These are phyloP conservation scores for Coptotermes formosanus DNA, from an alignment of 1,140 invertebrate genomes.

Conservation along the genomic window DNA sequence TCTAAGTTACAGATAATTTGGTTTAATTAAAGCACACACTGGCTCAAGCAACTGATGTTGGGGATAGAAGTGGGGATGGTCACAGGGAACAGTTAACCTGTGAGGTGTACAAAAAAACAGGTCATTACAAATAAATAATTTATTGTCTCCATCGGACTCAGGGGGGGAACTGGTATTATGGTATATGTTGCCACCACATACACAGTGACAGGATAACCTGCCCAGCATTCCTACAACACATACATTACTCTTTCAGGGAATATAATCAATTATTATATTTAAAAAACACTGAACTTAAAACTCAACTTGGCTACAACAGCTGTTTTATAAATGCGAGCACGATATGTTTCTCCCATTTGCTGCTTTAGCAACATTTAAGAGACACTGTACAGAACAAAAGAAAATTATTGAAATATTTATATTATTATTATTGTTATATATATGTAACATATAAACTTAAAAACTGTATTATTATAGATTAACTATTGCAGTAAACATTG, in stretches of 20 bases:
- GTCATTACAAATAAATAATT: slow-evolving; percentile 11
- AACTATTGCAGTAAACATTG: slow-evolving; percentile 7
- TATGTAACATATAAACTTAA: slow-evolving; percentile 20
- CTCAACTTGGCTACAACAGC: neutral
- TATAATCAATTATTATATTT: neutral
- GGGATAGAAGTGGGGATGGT: too few species aligned
- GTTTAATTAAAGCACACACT: too few species aligned
- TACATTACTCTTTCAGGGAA: neutral
- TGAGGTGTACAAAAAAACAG: neutral
- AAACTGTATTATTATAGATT: neutral
- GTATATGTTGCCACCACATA: neutral
- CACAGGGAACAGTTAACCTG: too few species aligned
- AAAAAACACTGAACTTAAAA: neutral
- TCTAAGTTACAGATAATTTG: too few species aligned
- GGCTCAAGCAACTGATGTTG: too few species aligned
- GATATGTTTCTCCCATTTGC: neutral
- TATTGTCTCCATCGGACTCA: slow-evolving; percentile 9
- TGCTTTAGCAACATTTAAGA: slow-evolving; percentile 1
- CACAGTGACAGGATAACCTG: slow-evolving; percentile 5
- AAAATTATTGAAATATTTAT: neutral
- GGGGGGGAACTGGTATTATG: slow-evolving; percentile 12
- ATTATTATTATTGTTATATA: neutral
- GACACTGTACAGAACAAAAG: slow-evolving; percentile 5
- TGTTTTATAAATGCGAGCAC: slow-evolving; percentile 5
- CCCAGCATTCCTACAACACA: slow-evolving; percentile 5